These are phyloP conservation scores for Turritopsis dohrnii DNA, from an alignment of 30 jellyfish, hydroid and myxozoan genomes.

Conservation along the genomic window DNA sequence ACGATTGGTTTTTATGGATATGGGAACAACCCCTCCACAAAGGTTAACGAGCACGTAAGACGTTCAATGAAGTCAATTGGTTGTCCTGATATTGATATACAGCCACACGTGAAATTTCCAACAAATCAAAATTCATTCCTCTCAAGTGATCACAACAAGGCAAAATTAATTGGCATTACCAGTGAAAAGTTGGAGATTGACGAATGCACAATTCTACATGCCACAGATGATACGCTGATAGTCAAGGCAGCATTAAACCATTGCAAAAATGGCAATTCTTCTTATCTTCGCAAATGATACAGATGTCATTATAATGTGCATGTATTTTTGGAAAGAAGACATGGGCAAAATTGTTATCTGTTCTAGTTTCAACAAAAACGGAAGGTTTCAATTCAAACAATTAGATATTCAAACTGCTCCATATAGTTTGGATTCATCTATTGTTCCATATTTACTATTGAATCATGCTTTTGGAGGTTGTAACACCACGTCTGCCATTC, in stretches of 20 bases:
- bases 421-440: neutral
- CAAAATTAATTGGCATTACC: neutral
- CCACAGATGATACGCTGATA: constrained; percentile 10
- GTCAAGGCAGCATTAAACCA: neutral
- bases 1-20: no score
- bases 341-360: constrained; percentile 5
- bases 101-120: no score
- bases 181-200: neutral
- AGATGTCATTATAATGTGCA: neutral
- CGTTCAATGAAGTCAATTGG: no score
- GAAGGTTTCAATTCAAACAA: neutral
- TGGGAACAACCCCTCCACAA: no score
- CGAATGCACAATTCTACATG: constrained; percentile 2
- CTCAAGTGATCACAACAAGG: neutral
- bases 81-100: no score
- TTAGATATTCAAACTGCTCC: constrained; percentile 9
- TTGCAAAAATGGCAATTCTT: neutral
- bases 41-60: no score
- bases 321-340: constrained; percentile 11
- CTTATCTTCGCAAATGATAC: constrained; percentile 2
- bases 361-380: neutral
- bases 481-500: constrained; percentile 35
- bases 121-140: neutral
- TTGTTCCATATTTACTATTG: constrained; percentile 5
- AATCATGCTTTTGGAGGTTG: constrained; percentile 39